Percentiles rank a stretch among this genome's conserved stretches.
These are phyloP conservation scores for Drosophila longiperda DNA, from an alignment of 2,888 invertebrate genomes.

Conservation along the genomic window DNA sequence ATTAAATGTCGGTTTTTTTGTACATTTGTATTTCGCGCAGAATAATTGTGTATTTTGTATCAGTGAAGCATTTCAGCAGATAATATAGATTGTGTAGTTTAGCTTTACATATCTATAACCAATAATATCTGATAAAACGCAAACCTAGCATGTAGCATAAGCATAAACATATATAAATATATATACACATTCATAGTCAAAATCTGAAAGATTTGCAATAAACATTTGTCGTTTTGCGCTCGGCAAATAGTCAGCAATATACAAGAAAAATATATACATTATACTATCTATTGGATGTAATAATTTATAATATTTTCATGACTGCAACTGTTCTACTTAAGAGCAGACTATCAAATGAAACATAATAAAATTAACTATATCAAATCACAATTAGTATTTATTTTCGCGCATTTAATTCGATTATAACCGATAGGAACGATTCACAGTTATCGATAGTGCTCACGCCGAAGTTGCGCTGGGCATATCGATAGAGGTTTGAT, in stretches of 20 bases:
- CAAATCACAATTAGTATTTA: neutral
- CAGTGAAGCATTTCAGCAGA: slow-evolving; percentile 69
- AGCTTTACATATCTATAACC: slow-evolving; percentile 43
- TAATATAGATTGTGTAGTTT: slow-evolving; percentile 38
- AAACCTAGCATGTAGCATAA: slow-evolving; percentile 20
- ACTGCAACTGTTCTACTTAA: slow-evolving; percentile 22
- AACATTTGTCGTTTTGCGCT: slow-evolving; percentile 44
- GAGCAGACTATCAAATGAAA: slow-evolving; percentile 49
- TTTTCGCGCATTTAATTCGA: neutral
- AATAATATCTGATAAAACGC: slow-evolving; percentile 34
- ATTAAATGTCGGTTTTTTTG: slow-evolving; percentile 33
- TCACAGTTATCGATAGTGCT: neutral
- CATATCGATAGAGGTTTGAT: neutral
- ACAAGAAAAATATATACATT: slow-evolving; percentile 43
- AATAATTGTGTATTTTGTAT: slow-evolving; percentile 50
- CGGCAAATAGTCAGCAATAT: slow-evolving; percentile 70
- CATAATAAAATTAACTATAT: slow-evolving; percentile 50
- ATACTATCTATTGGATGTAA: slow-evolving; percentile 43
- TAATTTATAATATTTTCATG: slow-evolving; percentile 28
- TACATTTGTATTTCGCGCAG: slow-evolving; percentile 46
- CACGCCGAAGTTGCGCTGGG: neutral
- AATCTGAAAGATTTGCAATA: slow-evolving; percentile 74
- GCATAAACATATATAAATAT: slow-evolving; percentile 15
- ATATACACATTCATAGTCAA: slow-evolving; percentile 60
- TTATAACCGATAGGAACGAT: neutral